Conservation (phyloP, 2,888 invertebrate species). For the Euspilapteryx auroguttella region DNA sequence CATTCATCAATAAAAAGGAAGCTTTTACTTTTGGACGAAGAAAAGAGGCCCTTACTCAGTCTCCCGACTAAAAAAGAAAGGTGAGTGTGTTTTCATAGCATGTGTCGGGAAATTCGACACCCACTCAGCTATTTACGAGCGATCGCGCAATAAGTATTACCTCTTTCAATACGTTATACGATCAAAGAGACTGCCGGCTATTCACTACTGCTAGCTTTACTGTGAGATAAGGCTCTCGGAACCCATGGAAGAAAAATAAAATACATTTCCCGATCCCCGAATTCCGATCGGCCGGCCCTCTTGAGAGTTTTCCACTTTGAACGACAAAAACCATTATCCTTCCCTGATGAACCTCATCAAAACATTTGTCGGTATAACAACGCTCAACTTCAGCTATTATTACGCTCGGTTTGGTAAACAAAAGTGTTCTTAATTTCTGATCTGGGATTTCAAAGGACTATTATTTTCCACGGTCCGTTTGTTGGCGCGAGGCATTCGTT, state of each 20-base stretch:
- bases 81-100: constrained; percentile 50
- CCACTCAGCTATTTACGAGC: constrained; percentile 48
- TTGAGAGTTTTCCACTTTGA: too few species aligned
- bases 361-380: constrained; percentile 47
- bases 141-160: constrained; percentile 55
- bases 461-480: constrained; percentile 39
- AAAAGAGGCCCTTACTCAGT: not conserved
- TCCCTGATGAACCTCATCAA: constrained; percentile 42
- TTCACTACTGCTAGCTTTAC: constrained; percentile 38
- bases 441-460: constrained; percentile 45
- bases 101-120: constrained; percentile 51
- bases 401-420: constrained; percentile 46
- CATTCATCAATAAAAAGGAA: too few species aligned
- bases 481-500: constrained; percentile 5
- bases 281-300: too few species aligned
- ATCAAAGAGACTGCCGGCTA: constrained; percentile 52
- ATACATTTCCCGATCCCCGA: too few species aligned
- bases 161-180: constrained; percentile 54
- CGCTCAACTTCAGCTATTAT: constrained; percentile 43
- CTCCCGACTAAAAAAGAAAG: constrained; percentile 30
- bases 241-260: constrained; percentile 40
- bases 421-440: constrained; percentile 46
- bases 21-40: not conserved
- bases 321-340: constrained; percentile 28
- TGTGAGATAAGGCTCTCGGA: too few species aligned